Evolutionary conservation across 2,797 vertebrate species (phyloP), one percentile per base, ranked within the genome.

Genomic region (Melanotaenia boesemani): DNA sequence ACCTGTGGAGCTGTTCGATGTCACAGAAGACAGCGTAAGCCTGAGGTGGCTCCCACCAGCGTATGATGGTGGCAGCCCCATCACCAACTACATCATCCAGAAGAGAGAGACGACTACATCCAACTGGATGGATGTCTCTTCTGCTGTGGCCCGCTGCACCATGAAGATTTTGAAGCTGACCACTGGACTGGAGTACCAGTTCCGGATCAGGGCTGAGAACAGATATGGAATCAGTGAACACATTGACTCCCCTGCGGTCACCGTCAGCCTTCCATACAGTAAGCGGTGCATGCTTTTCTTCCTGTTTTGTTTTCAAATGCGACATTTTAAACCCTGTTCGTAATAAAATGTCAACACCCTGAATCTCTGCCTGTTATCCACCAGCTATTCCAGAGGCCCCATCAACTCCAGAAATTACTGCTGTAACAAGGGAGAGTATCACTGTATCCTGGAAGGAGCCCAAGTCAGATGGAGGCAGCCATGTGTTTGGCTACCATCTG

Each of bases 161-260:
- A 97, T 98, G 72, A 99, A 98, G 92, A 93, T 99, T 62, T 96
- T 97, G 96, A 99, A 96, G 86, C 93, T 99, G 69, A 96, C 94
- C 58, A 98, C 94, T 69, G 97, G 97, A 79, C 93, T 98, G 86
- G 97, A 99, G 84, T 99, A 99, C 84, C 98, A 99, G 73, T 99
- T 99, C 95, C 97, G 98, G 81, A 96, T 99, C 84, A 97, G 95
- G 86, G 98, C 98, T 83, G 98, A 99, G 89, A 99, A 99, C 83
- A 97, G 96, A 90, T 99, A 98, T 88, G 98, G 98, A 85, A 97
- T 99, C 87, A 98, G 98, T 1, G 98, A 99, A 63, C 96, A 99
- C 77, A 92, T 95, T 64, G 98, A 99, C 83, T 99, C 98, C 9
- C 93, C 93, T 1, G 85, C 93, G 72, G 93, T 98, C 54, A 84